phyloP scores from a whole-genome alignment of 2,797 vertebrate species.

The Enteromius argenteus region DNA sequence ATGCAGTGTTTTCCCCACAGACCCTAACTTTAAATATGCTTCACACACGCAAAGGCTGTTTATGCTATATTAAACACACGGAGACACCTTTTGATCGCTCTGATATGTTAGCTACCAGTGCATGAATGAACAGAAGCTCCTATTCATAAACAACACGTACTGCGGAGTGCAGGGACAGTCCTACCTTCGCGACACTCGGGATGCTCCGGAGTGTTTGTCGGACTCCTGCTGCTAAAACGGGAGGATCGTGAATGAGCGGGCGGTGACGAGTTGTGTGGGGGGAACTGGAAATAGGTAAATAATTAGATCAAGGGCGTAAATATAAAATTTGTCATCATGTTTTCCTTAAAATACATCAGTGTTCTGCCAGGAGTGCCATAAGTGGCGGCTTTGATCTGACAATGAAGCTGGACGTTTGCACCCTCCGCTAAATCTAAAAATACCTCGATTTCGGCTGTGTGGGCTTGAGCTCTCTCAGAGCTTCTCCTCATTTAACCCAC shows the following conservation, averaged over 20 bases:
- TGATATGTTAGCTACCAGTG: neutral
- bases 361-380: constrained; percentile 21
- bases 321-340: neutral
- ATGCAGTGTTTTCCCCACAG: neutral
- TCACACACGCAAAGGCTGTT: neutral
- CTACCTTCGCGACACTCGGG: constrained; percentile 2
- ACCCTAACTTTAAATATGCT: neutral
- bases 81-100: neutral
- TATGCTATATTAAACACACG: neutral
- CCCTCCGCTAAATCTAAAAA: constrained; percentile 83
- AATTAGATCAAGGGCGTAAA: constrained; percentile 27
- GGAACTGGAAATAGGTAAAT: constrained; percentile 29
- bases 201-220: constrained; percentile 11
- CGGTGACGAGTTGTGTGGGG: constrained; percentile 12
- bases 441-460: constrained; percentile 85
- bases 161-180: neutral
- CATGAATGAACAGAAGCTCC: neutral
- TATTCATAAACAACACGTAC: constrained; percentile 8
- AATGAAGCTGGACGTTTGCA: constrained; percentile 47
- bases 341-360: constrained; percentile 13
- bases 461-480: constrained; percentile 84
- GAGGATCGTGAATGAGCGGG: constrained; percentile 23
- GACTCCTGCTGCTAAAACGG: constrained; percentile 23
- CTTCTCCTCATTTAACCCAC: constrained; percentile 82
- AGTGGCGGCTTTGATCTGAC: constrained; percentile 46